Conservation (phyloP, 2,113 vertebrate species). For the Lepisosteus oculatus region DNA sequence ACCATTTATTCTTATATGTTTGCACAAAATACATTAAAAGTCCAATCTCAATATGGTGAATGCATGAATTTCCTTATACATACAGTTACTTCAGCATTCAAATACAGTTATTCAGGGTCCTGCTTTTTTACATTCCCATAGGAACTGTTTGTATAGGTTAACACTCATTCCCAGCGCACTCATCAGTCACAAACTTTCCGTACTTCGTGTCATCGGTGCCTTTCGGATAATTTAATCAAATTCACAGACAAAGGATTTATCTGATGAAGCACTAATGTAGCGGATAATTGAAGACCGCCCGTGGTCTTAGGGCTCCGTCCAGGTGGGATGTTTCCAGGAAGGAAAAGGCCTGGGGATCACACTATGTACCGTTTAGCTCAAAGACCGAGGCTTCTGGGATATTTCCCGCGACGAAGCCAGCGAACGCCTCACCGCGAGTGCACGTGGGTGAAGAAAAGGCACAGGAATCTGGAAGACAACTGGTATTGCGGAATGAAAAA, state of each 20-base stretch:
- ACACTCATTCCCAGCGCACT: too few relatives aligned
- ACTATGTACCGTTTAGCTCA: constrained; percentile 73
- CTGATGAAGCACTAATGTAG: not conserved
- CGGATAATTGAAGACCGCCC: constrained; percentile 6
- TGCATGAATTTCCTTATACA: too few relatives aligned
- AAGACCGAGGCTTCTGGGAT: constrained; percentile 71
- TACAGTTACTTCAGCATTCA: too few relatives aligned
- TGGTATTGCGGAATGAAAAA: constrained; percentile 56
- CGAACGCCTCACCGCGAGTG: constrained; percentile 70
- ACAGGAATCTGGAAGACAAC: constrained; percentile 74
- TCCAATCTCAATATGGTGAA: too few relatives aligned
- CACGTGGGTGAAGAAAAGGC: constrained; percentile 82
- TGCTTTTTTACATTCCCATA: too few relatives aligned
- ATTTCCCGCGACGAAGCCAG: constrained; percentile 80
- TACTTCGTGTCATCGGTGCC: too few relatives aligned
- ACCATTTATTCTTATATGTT: too few relatives aligned
- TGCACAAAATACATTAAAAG: too few relatives aligned
- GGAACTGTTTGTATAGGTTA: too few relatives aligned
- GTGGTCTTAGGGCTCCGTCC: constrained; percentile 35
- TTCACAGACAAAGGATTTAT: not conserved
- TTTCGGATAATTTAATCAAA: too few relatives aligned
- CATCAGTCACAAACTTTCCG: too few relatives aligned
- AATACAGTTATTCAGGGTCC: too few relatives aligned
- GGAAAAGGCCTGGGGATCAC: constrained; percentile 75
- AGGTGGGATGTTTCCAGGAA: constrained; percentile 64